These are phyloP conservation scores for Danio albolineatus DNA, from an alignment of 2,797 vertebrate species.

Conservation along the genomic window DNA sequence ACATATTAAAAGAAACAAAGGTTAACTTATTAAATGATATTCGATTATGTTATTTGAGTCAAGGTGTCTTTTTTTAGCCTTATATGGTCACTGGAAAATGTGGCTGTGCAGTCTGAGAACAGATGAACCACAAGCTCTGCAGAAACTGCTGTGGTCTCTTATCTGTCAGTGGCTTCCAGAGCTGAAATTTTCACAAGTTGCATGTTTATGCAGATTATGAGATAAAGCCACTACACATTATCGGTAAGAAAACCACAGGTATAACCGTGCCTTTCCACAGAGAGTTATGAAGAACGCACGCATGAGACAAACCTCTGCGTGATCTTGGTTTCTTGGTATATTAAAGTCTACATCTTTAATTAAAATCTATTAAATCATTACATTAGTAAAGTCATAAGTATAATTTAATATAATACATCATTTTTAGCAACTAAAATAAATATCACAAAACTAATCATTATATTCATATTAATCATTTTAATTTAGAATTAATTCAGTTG, in stretches of 20 bases:
- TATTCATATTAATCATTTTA: too few relatives aligned
- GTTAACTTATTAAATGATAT: background rate
- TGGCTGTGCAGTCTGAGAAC: background rate
- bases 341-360: background rate
- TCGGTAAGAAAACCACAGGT: constrained; percentile 49
- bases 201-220: constrained; percentile 47
- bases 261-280: constrained; percentile 32
- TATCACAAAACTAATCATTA: too few relatives aligned
- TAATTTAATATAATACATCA: too few relatives aligned
- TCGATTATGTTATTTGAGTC: background rate
- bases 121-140: constrained; percentile 40
- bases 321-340: background rate
- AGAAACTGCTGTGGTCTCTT: constrained; percentile 31
- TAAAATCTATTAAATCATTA: background rate
- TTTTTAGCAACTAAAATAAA: too few relatives aligned
- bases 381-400: background rate
- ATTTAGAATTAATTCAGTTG: too few relatives aligned
- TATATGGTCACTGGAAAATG: constrained; percentile 23
- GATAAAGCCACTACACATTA: constrained; percentile 42
- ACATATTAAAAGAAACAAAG: too few relatives aligned
- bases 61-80: background rate
- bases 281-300: background rate
- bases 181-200: constrained; percentile 24
- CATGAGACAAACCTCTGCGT: background rate
- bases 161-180: constrained; percentile 19